These are phyloP conservation scores for Solenodon paradoxus DNA, from an alignment of 2,113 vertebrate genomes.

Conservation along the genomic window DNA sequence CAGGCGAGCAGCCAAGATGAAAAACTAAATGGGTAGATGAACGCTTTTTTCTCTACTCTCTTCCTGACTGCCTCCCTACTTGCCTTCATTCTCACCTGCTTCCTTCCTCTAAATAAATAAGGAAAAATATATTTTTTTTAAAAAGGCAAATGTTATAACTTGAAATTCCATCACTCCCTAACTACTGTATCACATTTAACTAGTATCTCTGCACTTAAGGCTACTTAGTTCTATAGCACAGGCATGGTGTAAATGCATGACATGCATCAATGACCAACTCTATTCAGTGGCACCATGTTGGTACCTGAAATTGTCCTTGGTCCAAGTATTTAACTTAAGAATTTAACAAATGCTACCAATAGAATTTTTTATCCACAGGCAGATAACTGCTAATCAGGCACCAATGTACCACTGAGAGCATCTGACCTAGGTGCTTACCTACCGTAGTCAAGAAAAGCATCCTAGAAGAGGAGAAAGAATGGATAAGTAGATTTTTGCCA, in stretches of 20 bases:
- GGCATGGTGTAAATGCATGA: neutral
- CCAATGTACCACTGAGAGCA: neutral
- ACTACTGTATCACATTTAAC: neutral
- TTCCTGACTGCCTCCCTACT: too few relatives aligned
- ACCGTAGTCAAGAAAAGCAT: neutral
- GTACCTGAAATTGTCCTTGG: neutral
- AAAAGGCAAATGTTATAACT: neutral
- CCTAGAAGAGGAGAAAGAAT: neutral
- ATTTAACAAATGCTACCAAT: neutral
- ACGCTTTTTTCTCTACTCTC: too few relatives aligned
- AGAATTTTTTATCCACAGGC: neutral
- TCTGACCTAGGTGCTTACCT: neutral
- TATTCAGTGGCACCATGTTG: fast-evolving
- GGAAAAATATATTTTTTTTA: too few relatives aligned
- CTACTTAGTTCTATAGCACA: neutral
- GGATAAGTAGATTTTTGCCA: neutral
- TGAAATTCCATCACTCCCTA: neutral
- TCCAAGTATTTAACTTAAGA: neutral
- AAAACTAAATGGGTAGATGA: too few relatives aligned
- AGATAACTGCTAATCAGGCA: neutral
- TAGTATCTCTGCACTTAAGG: neutral
- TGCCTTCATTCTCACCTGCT: too few relatives aligned
- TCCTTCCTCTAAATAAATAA: too few relatives aligned
- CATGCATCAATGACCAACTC: neutral
- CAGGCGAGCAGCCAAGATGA: too few relatives aligned